Base-by-base conservation (phyloP, 1,140 invertebrate genomes). In the Trachymyrmex septentrionalis region DNA sequence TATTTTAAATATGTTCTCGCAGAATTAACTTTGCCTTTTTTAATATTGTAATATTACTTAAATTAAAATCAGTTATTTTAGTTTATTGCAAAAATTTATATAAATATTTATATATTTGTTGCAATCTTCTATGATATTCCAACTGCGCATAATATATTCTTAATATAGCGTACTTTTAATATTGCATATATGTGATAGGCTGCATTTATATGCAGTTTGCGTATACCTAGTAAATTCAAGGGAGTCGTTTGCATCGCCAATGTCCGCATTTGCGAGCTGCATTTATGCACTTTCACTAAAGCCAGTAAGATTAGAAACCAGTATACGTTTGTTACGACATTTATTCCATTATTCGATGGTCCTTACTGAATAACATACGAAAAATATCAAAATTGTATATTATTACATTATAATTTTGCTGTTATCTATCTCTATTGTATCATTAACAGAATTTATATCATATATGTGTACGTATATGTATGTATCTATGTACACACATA, bases 241-340 rank as follows among this genome's bases (percentile, higher is more conserved):
- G n/a, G 2, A 53, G 34, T 71, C 55, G 24, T 64, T 71, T 57
- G 78, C 53, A 44, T 71, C 27, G 78, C 53, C 12, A 21, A 72
- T 69, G 38, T 82, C 34, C 80, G 34, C 80, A 19, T 80, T 21
- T 30, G 27, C 30, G 80, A 73, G 57, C 2, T 48, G 80, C 80
- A 82, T 82, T 82, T 73, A 82, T 73, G 67, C 24, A 53, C 80
- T 82, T 82, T 82, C 67, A 82, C 80, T 78, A n/a, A 27, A 12
- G 14, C 12, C 27, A 16, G 50, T 38, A 14, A 61, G 69, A 82
- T 82, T 81, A 82, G 67, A 73, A 61, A 72, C 80, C 53, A 66
- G 53, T 82, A 82, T 82, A 21, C 27, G 1, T 53, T 72, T 73
- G 34, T 73, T 48, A 27, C 6, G 34, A 21, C 24, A 44, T 59